These are phyloP conservation scores for Cercocebus atys DNA, from an alignment of 2,113 vertebrate species.

Conservation along the genomic window DNA sequence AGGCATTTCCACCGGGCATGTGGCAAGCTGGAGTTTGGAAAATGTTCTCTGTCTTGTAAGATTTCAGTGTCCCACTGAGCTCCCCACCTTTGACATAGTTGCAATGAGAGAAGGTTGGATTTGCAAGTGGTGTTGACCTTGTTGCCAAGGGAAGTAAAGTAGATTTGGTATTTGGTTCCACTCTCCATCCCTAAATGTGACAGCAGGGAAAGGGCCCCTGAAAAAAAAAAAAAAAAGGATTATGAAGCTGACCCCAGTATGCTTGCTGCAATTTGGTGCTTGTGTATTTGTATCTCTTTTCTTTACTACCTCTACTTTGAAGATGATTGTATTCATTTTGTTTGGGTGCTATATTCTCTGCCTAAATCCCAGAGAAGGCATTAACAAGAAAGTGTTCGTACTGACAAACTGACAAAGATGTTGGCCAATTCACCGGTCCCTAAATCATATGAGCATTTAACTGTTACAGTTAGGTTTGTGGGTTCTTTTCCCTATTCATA, in stretches of 20 bases:
- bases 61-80: constrained; percentile 71
- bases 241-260: constrained; percentile 53
- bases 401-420: not conserved
- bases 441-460: not conserved
- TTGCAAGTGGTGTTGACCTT: constrained; percentile 80
- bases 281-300: not conserved
- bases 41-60: constrained; percentile 65
- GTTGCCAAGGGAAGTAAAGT: constrained; percentile 79
- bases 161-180: constrained; percentile 67
- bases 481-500: constrained; percentile 24
- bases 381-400: not conserved
- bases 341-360: not conserved
- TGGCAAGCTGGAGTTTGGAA: constrained; percentile 62
- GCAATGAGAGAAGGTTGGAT: constrained; percentile 70
- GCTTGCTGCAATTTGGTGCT: not conserved
- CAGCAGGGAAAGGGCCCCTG: constrained; percentile 72
- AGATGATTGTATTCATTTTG: not conserved
- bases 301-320: not conserved
- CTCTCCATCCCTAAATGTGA: constrained; percentile 62
- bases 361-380: not conserved
- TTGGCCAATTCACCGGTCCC: not conserved
- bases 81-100: constrained; percentile 78
- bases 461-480: not conserved
- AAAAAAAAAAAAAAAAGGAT: constrained; percentile 14
- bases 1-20: constrained; percentile 69